A percentile compares a stretch with the other conserved stretches of the same genome.
Conservation (phyloP, 2,113 vertebrate species). For the Bucco capensis region DNA sequence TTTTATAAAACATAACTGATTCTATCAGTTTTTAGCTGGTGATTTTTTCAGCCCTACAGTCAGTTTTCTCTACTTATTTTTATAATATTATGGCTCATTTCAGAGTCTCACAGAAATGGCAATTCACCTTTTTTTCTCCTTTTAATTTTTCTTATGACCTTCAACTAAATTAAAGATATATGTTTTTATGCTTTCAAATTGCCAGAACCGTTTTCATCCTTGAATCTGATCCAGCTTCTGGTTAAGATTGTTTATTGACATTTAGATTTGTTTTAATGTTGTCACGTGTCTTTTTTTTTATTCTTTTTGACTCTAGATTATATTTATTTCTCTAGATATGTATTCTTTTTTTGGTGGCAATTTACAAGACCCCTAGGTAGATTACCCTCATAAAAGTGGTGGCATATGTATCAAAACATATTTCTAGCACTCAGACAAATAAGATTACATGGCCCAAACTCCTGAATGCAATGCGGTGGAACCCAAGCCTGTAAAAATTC, state of each 20-base stretch:
- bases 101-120: neutral
- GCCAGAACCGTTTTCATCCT: neutral
- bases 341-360: neutral
- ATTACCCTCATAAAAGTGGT: neutral
- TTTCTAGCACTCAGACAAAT: neutral
- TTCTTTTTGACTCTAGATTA: neutral
- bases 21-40: neutral
- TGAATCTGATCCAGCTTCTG: neutral
- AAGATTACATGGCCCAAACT: neutral
- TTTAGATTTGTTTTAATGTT: conserved; percentile 9
- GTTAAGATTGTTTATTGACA: neutral
- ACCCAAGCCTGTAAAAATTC: neutral
- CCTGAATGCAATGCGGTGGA: neutral
- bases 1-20: neutral
- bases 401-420: neutral
- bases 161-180: neutral
- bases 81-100: neutral
- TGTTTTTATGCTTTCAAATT: conserved; percentile 6
- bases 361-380: neutral
- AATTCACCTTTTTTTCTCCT: neutral
- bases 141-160: neutral
- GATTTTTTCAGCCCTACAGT: neutral
- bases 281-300: neutral
- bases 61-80: neutral
- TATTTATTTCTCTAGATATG: neutral